phyloP scores from a whole-genome alignment of 2,113 vertebrate genomes.

The Vulpes ferrilata region DNA sequence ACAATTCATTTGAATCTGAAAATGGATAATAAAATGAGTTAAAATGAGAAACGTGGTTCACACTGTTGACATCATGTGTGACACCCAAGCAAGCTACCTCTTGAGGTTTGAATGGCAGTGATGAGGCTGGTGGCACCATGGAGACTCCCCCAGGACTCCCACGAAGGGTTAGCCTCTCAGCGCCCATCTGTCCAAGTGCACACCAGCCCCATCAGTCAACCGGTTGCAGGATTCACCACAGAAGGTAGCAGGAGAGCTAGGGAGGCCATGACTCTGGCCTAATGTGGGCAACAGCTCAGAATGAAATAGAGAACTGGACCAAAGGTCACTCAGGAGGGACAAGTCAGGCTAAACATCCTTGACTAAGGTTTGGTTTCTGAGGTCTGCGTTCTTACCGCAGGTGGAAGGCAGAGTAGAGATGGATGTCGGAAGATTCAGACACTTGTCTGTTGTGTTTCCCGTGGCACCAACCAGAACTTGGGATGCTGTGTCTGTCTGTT shows the following conservation, averaged over 20 bases:
- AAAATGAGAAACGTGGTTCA: not conserved
- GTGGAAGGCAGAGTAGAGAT: not conserved
- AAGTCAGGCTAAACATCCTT: not conserved
- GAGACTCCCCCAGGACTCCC: not conserved
- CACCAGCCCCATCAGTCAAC: not conserved
- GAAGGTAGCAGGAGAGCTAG: not conserved
- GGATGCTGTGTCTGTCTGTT: not conserved
- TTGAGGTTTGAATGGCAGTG: not conserved
- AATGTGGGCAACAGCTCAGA: not conserved
- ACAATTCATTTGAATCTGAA: not conserved
- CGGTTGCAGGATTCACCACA: not conserved
- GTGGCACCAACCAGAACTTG: not conserved
- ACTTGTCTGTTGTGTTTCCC: not conserved
- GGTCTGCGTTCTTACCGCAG: not conserved
- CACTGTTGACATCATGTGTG: no score
- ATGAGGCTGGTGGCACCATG: rapidly evolving
- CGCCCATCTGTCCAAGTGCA: rapidly evolving
- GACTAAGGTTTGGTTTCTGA: not conserved
- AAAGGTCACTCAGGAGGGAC: not conserved
- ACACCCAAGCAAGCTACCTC: not conserved
- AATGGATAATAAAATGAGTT: not conserved
- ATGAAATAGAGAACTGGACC: no score
- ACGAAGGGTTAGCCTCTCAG: not conserved
- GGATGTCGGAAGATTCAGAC: not conserved
- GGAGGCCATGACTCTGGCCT: not conserved